A percentile compares a stretch with the other conserved stretches of the same genome.
Evolutionary conservation across 2,888 invertebrate species (phyloP).

Genomic region (Allophyes oxyacanthae): DNA sequence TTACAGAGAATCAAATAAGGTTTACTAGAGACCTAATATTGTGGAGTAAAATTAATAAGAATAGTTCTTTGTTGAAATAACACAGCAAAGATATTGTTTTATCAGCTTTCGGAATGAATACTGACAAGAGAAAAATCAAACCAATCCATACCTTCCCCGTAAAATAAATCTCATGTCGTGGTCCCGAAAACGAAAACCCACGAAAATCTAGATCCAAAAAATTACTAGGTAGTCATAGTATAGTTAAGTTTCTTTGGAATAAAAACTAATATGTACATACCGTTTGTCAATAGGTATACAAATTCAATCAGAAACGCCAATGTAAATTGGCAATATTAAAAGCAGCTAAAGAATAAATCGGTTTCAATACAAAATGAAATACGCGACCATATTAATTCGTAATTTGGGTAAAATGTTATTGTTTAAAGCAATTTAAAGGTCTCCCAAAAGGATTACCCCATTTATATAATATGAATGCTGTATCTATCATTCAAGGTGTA

Average conservation of each 20-base stretch:
- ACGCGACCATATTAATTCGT: slow-evolving; percentile 39
- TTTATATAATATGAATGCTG: slow-evolving; percentile 11
- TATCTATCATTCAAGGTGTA: slow-evolving; percentile 22
- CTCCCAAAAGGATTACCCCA: slow-evolving; percentile 31
- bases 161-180: no score
- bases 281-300: background rate
- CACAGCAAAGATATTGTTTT: slow-evolving; percentile 29
- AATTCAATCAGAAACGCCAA: slow-evolving; percentile 2
- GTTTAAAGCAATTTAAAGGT: slow-evolving; percentile 18
- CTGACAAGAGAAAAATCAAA: slow-evolving; percentile 10
- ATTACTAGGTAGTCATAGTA: no score
- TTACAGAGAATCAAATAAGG: slow-evolving; percentile 49
- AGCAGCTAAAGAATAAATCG: slow-evolving; percentile 28
- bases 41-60: slow-evolving; percentile 35
- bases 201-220: no score
- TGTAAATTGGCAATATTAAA: slow-evolving; percentile 43
- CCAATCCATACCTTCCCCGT: no score
- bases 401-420: slow-evolving; percentile 34
- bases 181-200: no score
- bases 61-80: slow-evolving; percentile 21
- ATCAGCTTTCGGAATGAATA: slow-evolving; percentile 28
- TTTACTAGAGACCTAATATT: slow-evolving; percentile 24
- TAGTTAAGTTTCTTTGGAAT: no score
- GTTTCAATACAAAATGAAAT: slow-evolving; percentile 31
- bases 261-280: no score